Base-by-base conservation (phyloP, 1,140 invertebrate species). In the Neodiprion fabricii region DNA sequence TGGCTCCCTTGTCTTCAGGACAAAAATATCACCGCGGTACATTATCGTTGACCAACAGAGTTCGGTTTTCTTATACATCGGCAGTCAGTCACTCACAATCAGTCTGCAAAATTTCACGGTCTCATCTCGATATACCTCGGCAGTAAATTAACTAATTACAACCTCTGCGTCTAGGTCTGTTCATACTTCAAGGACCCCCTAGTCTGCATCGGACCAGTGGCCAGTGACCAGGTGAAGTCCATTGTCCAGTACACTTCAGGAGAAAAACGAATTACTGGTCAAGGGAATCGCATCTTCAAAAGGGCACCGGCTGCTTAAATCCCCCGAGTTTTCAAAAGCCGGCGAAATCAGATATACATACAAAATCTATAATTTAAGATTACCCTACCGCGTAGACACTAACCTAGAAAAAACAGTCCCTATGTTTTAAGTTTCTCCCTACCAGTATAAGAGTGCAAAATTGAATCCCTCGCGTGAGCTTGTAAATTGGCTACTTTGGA, bases 161-260 rank as follows among this genome's bases (percentile, higher is more conserved):
- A 14, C 53, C 53, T 61, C 53, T 14, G n/a, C 70, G 65, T 66
- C 28, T 87, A 95, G 94, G 93, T 95, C 76, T 97, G 96, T 86
- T 95, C 94, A 9, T 97, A 97, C 86, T 97, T 96, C 91, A 96
- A 95, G 81, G 96, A 97, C 79, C 94, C 95, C 14, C 89, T 96
- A 11, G 94, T 95, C 23, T 97, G 96, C 89, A 95, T 97, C 77
- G 96, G 96, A 1, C 93, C 93, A 0, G 94, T 96, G 0, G 94
- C 94, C 1, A 92, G 92, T 1, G 94, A 95, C 80, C 93, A 95
- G 85, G 91, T 94, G 53, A 93, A 93, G 77, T 86, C 89, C 9
- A 84, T 92, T 17, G 90, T 95, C 5, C 92, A 95, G 80, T 93
- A 95, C 78, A 95, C 94, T 7, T 92, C 94, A 67, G 94, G 94